Conservation (phyloP, 64 coral and sea anemone genomes). For the Catalaphyllia jardinei region DNA sequence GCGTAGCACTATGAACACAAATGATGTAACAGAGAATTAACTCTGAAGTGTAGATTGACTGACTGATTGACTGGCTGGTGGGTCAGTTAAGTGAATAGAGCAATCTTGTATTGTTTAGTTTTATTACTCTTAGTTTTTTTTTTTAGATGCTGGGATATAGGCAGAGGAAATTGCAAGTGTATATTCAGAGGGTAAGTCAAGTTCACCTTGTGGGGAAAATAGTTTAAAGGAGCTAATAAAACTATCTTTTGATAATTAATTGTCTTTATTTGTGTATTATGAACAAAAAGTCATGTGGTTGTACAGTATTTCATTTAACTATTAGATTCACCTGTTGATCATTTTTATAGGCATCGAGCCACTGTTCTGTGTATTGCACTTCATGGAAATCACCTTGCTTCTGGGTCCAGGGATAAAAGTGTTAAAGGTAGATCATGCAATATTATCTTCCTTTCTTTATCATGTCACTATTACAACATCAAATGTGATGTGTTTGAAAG, state of each 20-base stretch:
- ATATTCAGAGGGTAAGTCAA: conserved; percentile 91
- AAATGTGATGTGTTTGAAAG: too few relatives aligned
- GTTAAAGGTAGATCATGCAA: conserved; percentile 72
- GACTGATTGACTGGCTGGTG: background rate
- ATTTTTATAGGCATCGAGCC: conserved; percentile 68
- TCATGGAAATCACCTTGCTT: conserved; percentile 82
- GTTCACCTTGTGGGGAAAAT: too few relatives aligned
- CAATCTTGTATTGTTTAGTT: background rate
- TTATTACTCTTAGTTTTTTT: background rate
- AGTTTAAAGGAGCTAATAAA: too few relatives aligned
- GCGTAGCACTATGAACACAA: too few relatives aligned
- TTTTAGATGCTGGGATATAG: conserved; percentile 93
- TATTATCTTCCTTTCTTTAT: too few relatives aligned
- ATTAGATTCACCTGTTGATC: background rate
- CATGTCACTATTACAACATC: too few relatives aligned
- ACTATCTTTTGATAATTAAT: too few relatives aligned
- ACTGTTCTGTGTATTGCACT: conserved; percentile 88
- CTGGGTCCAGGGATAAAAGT: conserved; percentile 94
- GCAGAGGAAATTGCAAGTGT: conserved; percentile 84
- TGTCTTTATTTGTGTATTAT: too few relatives aligned
- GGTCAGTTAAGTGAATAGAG: background rate
- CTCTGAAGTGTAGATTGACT: too few relatives aligned
- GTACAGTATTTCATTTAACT: too few relatives aligned
- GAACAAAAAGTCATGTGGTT: too few relatives aligned
- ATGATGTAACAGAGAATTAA: too few relatives aligned